phyloP scores from a whole-genome alignment of 2,888 invertebrate species.

The Onchidella celtica region DNA sequence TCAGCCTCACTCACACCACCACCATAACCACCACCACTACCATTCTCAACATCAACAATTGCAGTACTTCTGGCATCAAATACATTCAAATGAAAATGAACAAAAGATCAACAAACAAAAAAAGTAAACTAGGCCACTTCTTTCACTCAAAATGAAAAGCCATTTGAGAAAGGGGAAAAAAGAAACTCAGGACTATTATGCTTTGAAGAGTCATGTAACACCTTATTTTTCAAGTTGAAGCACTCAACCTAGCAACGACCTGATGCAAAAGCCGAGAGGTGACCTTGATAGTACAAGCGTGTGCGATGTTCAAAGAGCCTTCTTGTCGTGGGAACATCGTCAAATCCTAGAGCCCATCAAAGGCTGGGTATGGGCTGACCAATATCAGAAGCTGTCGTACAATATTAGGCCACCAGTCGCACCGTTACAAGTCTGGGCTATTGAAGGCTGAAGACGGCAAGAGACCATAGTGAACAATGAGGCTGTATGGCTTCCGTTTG shows the following conservation, averaged over 20 bases:
- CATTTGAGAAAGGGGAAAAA: too few relatives aligned
- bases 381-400: neutral
- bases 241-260: too few relatives aligned
- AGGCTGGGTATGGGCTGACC: neutral
- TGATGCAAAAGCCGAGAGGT: too few relatives aligned
- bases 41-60: neutral
- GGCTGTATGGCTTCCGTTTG: neutral
- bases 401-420: neutral
- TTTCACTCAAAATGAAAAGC: too few relatives aligned
- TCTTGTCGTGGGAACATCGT: neutral
- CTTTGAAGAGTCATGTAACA: too few relatives aligned
- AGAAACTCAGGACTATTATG: too few relatives aligned
- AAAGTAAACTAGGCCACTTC: too few relatives aligned
- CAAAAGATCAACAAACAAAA: neutral
- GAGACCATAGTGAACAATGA: neutral
- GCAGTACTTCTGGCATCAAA: neutral
- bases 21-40: neutral
- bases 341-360: neutral
- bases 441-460: neutral
- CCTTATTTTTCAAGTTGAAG: too few relatives aligned
- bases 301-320: neutral
- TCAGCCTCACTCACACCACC: neutral
- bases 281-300: neutral
- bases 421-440: neutral
- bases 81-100: neutral